These are phyloP conservation scores for Iphiclides podalirius DNA, from an alignment of 2,888 invertebrate genomes.

Conservation along the genomic window DNA sequence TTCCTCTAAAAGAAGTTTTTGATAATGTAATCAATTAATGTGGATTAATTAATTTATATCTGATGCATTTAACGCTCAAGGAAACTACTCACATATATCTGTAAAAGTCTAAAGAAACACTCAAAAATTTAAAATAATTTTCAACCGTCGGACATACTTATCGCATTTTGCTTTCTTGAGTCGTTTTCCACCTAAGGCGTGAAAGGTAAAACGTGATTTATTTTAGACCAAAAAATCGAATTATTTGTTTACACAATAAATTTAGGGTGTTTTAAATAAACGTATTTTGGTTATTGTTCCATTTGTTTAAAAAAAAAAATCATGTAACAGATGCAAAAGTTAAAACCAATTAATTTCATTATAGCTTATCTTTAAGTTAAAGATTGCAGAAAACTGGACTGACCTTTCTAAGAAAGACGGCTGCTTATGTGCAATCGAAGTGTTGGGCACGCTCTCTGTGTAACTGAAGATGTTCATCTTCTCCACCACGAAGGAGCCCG, in stretches of 20 bases:
- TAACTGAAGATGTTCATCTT: constrained; percentile 84
- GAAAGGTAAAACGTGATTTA: constrained; percentile 40
- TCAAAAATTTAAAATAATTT: constrained; percentile 20
- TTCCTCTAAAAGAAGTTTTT: not conserved
- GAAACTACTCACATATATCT: not conserved
- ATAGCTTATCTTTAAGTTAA: too few relatives aligned
- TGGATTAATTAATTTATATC: too few relatives aligned
- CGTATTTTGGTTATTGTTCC: too few relatives aligned
- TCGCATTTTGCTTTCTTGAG: constrained; percentile 41
- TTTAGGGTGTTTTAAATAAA: too few relatives aligned
- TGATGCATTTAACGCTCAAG: too few relatives aligned
- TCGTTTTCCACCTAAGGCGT: constrained; percentile 50
- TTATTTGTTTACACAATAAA: too few relatives aligned
- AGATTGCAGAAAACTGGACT: too few relatives aligned
- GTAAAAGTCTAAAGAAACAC: constrained; percentile 12
- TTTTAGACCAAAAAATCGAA: too few relatives aligned
- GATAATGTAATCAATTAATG: too few relatives aligned
- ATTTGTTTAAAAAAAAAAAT: too few relatives aligned
- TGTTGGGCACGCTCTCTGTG: constrained; percentile 68
- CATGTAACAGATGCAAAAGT: too few relatives aligned
- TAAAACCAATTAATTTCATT: too few relatives aligned
- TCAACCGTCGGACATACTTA: constrained; percentile 48
- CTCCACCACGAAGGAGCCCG: constrained; percentile 89
- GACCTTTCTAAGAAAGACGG: constrained; percentile 76
- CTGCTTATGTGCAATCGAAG: constrained; percentile 68